Base-by-base conservation (phyloP, 2,888 invertebrate species). In the Tanypteryx hageni region DNA sequence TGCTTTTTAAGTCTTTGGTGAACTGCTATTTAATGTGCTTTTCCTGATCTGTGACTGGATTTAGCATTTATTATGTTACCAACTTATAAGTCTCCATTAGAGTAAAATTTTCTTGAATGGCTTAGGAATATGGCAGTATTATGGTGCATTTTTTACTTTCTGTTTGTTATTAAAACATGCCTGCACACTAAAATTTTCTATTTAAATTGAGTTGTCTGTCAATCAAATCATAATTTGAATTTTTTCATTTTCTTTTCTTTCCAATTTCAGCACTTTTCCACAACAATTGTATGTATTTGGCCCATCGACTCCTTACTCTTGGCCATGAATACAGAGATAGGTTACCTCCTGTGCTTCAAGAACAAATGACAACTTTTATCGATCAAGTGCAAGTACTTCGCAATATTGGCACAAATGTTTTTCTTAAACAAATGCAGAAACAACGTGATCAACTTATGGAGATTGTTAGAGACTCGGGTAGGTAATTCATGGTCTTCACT, bases 211-310 rank as follows among this genome's bases (percentile, higher is more conserved):
- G 44, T 1, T 44, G 5, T 44, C 3, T 44, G 1, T 44, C 5
- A 5, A 5, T 44, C 5, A 5, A 44, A 44, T 44, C 44, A 44
- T 44, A 83, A 61, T 86, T 92, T 76, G 64, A 81, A 31, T 64
- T 58, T n/a, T 27, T 18, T 92, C 64, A 89, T 92, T 93, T n/a
- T 92, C 93, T 92, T 61, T 86, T 92, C 56, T 93, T 84, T 83
- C 92, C 92, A 92, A 84, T 95, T 95, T 81, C 95, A 97, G 98
- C 98, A 10, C 94, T 98, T 57, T 98, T 98, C 94, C 97, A 99
- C 95, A 99, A 99, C 95, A 99, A 99, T 95, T 98, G 98, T 94
- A 97, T 98, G 97, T 99, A 97, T 94, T 95, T 99, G 16, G 97
- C 98, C 0, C 97, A 98, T 95, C 96, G 97, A 94, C 95, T 98